Conservation (phyloP, 2,113 vertebrate genomes). For the Cyprinodon tularosa region DNA sequence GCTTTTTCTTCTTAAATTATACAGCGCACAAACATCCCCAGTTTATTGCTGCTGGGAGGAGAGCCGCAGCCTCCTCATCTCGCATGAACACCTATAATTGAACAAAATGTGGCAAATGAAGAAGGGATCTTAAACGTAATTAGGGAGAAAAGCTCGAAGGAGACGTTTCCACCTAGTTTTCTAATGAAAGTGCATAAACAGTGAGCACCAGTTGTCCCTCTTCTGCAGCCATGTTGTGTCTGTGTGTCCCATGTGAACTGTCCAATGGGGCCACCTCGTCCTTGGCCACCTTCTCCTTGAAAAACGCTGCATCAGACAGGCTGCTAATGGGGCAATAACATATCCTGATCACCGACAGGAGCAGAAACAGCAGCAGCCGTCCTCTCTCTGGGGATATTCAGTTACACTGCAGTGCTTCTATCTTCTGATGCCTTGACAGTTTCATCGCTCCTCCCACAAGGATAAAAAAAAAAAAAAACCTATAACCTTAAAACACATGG, state of each 20-base stretch:
- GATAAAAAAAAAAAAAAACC: too few species aligned
- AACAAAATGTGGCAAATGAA: constrained; percentile 31
- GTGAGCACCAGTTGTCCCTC: background rate
- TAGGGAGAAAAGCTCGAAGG: constrained; percentile 6
- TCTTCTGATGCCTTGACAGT: constrained; percentile 61
- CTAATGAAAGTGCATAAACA: background rate
- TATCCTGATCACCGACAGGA: constrained; percentile 27
- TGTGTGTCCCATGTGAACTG: constrained; percentile 32
- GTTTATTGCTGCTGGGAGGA: constrained; percentile 21
- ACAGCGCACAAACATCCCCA: constrained; percentile 11
- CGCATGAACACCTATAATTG: constrained; percentile 26
- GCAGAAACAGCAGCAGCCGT: constrained; percentile 8
- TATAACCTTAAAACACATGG: constrained; percentile 14
- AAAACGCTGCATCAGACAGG: constrained; percentile 73
- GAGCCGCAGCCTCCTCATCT: constrained; percentile 19
- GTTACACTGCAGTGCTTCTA: constrained; percentile 69
- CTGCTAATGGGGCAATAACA: constrained; percentile 58
- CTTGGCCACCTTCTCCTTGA: constrained; percentile 75
- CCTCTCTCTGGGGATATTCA: constrained; percentile 57
- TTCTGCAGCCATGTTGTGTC: constrained; percentile 11
- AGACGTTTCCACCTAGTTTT: constrained; percentile 2
- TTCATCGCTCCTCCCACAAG: constrained; percentile 47
- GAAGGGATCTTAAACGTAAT: constrained; percentile 11
- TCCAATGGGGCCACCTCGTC: constrained; percentile 48
- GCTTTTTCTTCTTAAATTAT: constrained; percentile 8